Evolutionary conservation across 1,140 invertebrate species (phyloP), one percentile per base, ranked within the genome.

Genomic region (Hesperophylax magnus): DNA sequence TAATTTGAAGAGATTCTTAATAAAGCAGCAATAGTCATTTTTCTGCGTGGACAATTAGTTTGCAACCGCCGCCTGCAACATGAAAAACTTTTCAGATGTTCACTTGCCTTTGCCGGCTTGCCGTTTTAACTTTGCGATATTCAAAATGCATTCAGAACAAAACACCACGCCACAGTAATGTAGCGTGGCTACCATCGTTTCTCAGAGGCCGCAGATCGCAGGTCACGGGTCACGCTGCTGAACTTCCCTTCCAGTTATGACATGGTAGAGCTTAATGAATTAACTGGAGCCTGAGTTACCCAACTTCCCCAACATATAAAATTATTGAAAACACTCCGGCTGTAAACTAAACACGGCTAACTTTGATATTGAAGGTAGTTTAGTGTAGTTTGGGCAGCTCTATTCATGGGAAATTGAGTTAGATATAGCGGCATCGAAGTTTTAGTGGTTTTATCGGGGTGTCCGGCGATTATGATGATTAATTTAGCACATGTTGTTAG

Each of bases 301-400:
- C 0, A 61, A 61, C 17, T 61, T 47, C 7, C 8, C 9, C 39
- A 67, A 18, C 31, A 18, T 67, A 54, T 72, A 54, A 54, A 72
- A 72, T 72, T 72, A 72, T 72, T 54, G 69, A 72, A 72, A 72
- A 54, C 53, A 54, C 20, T n/a, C 47, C 9, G 34, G 54, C 52
- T 52, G 27, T 72, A 54, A 47, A 14, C 39, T 47, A 14, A 47
- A 47, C 18, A 71, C 9, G 24, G 20, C 53, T 56, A 72, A 72
- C 47, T 72, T 72, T 72, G 69, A 72, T 72, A 53, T 67, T 47
- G 17, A 67, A 31, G 18, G 18, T 61, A 61, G 58, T 61, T 61
- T 24, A 0, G 18, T 9, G 18, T 24, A 20, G n/a, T 20, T 24
- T 8, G 8, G 18, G 58, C 58, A 61, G 20, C 11, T 47, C 9